Evolutionary conservation across 2,888 invertebrate genomes (phyloP).

Genomic region (Choreutis nemorana): DNA sequence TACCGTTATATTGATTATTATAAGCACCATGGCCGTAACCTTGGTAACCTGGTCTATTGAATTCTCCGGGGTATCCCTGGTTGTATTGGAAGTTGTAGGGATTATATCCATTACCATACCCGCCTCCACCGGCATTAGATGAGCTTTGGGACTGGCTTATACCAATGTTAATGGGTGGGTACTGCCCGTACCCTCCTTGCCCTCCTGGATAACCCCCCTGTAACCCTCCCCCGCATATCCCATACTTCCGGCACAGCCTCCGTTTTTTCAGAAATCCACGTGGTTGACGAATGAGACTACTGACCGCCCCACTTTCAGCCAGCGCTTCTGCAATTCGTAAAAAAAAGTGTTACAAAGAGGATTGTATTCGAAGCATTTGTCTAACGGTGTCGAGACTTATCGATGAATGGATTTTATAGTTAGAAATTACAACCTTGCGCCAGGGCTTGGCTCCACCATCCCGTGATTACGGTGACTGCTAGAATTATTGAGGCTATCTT

Average conservation of each 20-base stretch:
- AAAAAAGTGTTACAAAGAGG: slow-evolving; percentile 11
- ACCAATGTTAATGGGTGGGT: slow-evolving; percentile 47
- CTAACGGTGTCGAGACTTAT: slow-evolving; percentile 3
- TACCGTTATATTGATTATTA: slow-evolving; percentile 52
- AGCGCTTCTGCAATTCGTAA: slow-evolving; percentile 21
- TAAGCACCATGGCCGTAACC: slow-evolving; percentile 25
- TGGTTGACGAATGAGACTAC: slow-evolving; percentile 18
- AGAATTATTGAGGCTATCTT: slow-evolving; percentile 21
- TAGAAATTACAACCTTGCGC: slow-evolving; percentile 41
- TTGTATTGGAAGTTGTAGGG: slow-evolving; percentile 37
- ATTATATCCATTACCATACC: slow-evolving; percentile 27
- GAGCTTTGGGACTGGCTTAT: slow-evolving; percentile 55
- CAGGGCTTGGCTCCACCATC: slow-evolving; percentile 18
- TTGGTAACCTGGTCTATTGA: slow-evolving; percentile 25
- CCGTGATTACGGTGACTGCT: slow-evolving; percentile 20
- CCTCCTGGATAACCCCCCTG: slow-evolving; percentile 11
- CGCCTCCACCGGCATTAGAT: slow-evolving; percentile 37
- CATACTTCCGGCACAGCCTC: slow-evolving; percentile 29
- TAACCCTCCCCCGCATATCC: slow-evolving; percentile 24
- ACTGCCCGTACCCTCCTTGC: slow-evolving; percentile 12
- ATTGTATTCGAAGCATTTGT: slow-evolving; percentile 7
- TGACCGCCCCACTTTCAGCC: slow-evolving; percentile 14
- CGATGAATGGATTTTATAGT: slow-evolving; percentile 20
- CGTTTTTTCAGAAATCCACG: slow-evolving; percentile 28
- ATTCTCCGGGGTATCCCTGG: slow-evolving; percentile 15